phyloP scores from a whole-genome alignment of 2,888 invertebrate species.

The Coecobrya sp. region DNA sequence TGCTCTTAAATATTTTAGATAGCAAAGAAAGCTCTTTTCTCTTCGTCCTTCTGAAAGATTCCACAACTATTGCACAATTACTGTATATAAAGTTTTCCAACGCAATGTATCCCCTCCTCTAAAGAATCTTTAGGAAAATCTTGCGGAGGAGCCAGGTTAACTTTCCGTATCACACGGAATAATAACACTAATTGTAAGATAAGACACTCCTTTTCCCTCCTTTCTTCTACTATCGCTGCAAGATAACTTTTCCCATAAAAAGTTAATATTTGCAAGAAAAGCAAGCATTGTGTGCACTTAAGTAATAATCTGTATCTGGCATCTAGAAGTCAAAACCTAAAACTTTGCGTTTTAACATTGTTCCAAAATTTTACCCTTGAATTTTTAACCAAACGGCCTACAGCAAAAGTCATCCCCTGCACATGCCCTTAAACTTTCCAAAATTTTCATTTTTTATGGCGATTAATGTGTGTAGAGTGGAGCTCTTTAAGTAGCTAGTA shows the following conservation, averaged over 20 bases:
- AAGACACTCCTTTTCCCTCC: conserved; percentile 40
- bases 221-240: background rate
- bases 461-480: background rate
- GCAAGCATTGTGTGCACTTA: conserved; percentile 18
- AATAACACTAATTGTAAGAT: conserved; percentile 62
- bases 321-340: background rate
- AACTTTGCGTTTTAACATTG: conserved; percentile 23
- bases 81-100: background rate
- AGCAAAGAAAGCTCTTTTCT: background rate
- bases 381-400: conserved; percentile 34
- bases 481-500: background rate
- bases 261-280: conserved; percentile 53
- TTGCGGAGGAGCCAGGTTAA: background rate
- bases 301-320: conserved; percentile 3
- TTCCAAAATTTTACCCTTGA: conserved; percentile 39
- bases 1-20: conserved; percentile 57
- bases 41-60: background rate
- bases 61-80: background rate
- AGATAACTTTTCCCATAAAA: conserved; percentile 68
- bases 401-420: background rate
- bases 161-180: conserved; percentile 41
- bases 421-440: conserved; percentile 20
- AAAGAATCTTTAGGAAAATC: background rate
- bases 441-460: conserved; percentile 14
- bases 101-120: background rate